Evolutionary conservation across 2,797 vertebrate species (phyloP).

Genomic region (Mus minutoides): DNA sequence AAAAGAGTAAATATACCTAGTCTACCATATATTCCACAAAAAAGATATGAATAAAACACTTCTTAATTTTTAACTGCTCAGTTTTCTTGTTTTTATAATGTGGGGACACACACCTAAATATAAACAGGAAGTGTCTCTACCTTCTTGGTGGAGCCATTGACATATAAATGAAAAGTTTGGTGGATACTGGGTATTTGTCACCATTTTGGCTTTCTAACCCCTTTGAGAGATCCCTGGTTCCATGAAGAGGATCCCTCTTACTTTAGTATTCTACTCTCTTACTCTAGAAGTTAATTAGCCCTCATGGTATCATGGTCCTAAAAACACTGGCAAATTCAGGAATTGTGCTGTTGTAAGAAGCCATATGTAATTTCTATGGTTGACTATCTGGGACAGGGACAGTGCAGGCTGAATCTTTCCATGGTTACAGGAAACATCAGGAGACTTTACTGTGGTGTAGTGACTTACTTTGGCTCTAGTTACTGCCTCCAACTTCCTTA

Average conservation of each 20-base stretch:
- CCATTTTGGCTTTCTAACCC: not conserved
- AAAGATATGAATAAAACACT: constrained; percentile 14
- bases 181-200: not conserved
- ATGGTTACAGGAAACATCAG: not conserved
- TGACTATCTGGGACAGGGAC: not conserved
- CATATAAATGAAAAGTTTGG: not conserved
- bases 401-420: not conserved
- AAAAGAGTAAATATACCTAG: not conserved
- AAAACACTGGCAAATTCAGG: not conserved
- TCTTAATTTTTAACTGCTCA: not conserved
- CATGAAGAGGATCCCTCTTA: not conserved
- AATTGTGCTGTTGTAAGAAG: not conserved
- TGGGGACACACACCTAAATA: not conserved
- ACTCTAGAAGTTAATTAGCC: not conserved
- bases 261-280: not conserved
- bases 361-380: not conserved
- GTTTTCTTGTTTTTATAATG: constrained; percentile 38
- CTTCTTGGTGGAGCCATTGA: not conserved
- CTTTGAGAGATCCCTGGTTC: not conserved
- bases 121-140: not conserved
- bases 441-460: not conserved
- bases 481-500: not conserved
- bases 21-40: not conserved
- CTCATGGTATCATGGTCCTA: not conserved
- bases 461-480: not conserved